Evolutionary conservation across 2,113 vertebrate species (phyloP), one percentile per base, ranked within the genome.

Genomic region (Rhinolophus sinicus): DNA sequence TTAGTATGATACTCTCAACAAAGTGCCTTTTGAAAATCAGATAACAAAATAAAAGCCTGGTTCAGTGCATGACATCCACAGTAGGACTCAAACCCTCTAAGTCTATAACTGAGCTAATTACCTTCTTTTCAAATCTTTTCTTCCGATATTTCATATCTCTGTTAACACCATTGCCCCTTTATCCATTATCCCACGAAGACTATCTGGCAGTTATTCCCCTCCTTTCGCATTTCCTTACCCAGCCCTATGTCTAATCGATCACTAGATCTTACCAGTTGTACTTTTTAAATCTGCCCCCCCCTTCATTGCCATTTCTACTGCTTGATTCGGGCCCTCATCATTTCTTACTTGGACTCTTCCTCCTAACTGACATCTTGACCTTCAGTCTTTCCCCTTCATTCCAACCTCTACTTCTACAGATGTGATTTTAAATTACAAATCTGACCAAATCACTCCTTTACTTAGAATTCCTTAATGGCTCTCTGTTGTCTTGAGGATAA

Each of bases 401-500:
- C 65, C n/a, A 82, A 21, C 67, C n/a, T 96, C 70, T 72, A 30
- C 44, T 83, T 88, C 77, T 76, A 19, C 19, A 40, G 30, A 76
- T 47, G 12, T 47, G 18, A 88, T 88, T 94, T 83, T 76, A 88
- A 92, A 54, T 88, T 88, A 67, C 13, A 93, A 73, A n/a, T 47
- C 62, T 85, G 47, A 56, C 56, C 77, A 87, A 80, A 72, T 91
- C 44, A 86, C 22, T 70, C 52, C 38, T 21, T 72, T 22, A 14
- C 56, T 95, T 75, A 88, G 87, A 75, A 95, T 78, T 93, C 22
- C 67, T 94, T 22, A 24, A 26, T 75, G 58, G 30, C n/a, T 80
- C 15, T 40, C 58, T 81, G 2, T 81, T 86, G 38, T 75, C 67
- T 87, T 69, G 83, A 52, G 58, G 40, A 75, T 93, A 90, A 96